Evolutionary conservation across 1,140 invertebrate species (phyloP).

Genomic region (Lutraria rhynchaena): DNA sequence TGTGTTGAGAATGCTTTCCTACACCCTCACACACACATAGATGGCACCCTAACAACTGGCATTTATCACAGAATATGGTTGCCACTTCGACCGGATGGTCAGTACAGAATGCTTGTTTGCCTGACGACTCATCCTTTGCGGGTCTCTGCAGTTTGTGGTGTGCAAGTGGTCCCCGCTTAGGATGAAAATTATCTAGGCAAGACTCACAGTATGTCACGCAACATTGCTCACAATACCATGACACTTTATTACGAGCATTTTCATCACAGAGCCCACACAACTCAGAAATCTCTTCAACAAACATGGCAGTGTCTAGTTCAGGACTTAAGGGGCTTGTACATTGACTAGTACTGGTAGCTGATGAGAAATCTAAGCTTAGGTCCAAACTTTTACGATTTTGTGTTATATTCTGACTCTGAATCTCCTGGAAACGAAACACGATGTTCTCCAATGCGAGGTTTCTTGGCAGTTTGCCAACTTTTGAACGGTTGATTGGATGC

Average conservation of each 20-base stretch:
- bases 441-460: conserved; percentile 96
- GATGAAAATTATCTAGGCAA: conserved; percentile 88
- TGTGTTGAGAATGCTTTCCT: conserved; percentile 77
- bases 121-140: conserved; percentile 52
- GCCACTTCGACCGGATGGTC: conserved; percentile 91
- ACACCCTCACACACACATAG: conserved; percentile 85
- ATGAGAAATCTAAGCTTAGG: conserved; percentile 50
- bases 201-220: conserved; percentile 95
- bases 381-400: conserved; percentile 64
- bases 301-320: conserved; percentile 61
- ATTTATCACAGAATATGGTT: conserved; percentile 93
- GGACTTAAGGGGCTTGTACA: conserved; percentile 31
- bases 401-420: conserved; percentile 72
- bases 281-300: conserved; percentile 61
- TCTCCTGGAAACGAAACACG: conserved; percentile 90
- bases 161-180: conserved; percentile 68
- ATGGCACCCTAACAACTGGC: conserved; percentile 93
- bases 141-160: conserved; percentile 67
- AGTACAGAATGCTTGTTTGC: conserved; percentile 81
- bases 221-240: conserved; percentile 96
- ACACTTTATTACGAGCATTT: conserved; percentile 89
- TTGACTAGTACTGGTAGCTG: conserved; percentile 14
- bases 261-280: conserved; percentile 95
- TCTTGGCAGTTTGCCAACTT: conserved; percentile 86
- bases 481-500: conserved; percentile 62